Evolutionary conservation across 2,888 invertebrate genomes (phyloP), one percentile per base, ranked within the genome.

Genomic region (Ectemnius continuus): DNA sequence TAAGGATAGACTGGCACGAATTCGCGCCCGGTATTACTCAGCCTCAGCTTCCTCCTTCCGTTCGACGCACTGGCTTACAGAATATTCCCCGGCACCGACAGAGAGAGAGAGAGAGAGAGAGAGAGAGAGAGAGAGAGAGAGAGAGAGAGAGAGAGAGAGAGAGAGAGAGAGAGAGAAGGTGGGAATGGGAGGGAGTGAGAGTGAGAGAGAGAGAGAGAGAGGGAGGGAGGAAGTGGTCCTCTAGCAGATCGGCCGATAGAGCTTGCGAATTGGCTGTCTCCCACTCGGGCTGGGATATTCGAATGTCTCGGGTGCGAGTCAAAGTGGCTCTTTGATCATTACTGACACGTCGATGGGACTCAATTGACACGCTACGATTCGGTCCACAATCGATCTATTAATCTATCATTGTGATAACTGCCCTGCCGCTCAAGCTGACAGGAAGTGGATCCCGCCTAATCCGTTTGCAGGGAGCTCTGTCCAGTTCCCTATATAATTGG

Each of bases 241-340:
- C 56, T 36, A 36, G 8, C 36, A 11, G 36, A 36, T 36, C 36
- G 8, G 8, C 36, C 8, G 8, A 36, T 11, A 36, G 36, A 46
- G 11, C 18, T 13, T 20, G 14, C 20, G 18, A n/a, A 28, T 60
- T 11, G n/a, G 46, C 52, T 52, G 6, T 52, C 26, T 23, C 61
- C 4, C 58, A 28, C 47, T 70, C 61, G 57, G 4, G 13, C 47
- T n/a, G 28, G 48, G 62, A 56, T 76, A 65, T 58, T 57, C 67
- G 66, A 70, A 75, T 71, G 52, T 69, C 67, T 59, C 66, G 20
- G 26, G 62, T 23, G 56, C 61, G 56, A 16, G 16, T 52, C 58
- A 68, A 73, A 75, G 65, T 57, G 57, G 62, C 82, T 76, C 83
- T 83, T 82, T 82, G 82, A 83, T 82, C 79, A 82, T 83, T 82